Evolutionary conservation across 1,140 invertebrate genomes (phyloP).

Genomic region (Metaphire vulgaris): DNA sequence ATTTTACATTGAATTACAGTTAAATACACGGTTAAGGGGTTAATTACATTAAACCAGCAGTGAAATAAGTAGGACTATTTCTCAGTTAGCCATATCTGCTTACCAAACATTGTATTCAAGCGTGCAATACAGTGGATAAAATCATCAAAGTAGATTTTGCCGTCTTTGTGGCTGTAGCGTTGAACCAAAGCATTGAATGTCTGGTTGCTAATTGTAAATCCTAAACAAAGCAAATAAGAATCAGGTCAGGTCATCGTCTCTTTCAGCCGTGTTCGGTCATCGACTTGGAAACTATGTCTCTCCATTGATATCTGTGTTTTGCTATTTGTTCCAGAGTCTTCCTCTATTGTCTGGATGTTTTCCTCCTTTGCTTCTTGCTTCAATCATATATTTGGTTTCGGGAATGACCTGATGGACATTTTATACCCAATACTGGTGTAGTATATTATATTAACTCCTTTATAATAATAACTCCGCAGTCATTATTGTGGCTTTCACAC

Average conservation of each 20-base stretch:
- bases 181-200: slow-evolving; percentile 77
- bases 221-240: too few species aligned
- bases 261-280: too few species aligned
- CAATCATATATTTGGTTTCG: too few species aligned
- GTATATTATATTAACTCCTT: too few species aligned
- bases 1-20: neutral
- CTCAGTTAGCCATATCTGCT: neutral
- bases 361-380: too few species aligned
- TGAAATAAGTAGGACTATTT: neutral
- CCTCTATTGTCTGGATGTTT: too few species aligned
- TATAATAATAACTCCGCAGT: too few species aligned
- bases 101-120: slow-evolving; percentile 66
- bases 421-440: too few species aligned
- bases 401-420: too few species aligned
- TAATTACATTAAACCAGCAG: neutral
- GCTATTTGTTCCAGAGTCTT: neutral
- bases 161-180: slow-evolving; percentile 73
- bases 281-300: neutral
- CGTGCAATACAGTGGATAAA: slow-evolving; percentile 86
- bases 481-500: too few species aligned
- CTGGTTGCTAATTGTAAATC: slow-evolving; percentile 78
- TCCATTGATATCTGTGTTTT: neutral
- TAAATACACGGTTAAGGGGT: neutral
- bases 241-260: too few species aligned
- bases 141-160: slow-evolving; percentile 78